These are phyloP conservation scores for Bubo scandiacus DNA, from an alignment of 2,113 vertebrate genomes.

Conservation along the genomic window DNA sequence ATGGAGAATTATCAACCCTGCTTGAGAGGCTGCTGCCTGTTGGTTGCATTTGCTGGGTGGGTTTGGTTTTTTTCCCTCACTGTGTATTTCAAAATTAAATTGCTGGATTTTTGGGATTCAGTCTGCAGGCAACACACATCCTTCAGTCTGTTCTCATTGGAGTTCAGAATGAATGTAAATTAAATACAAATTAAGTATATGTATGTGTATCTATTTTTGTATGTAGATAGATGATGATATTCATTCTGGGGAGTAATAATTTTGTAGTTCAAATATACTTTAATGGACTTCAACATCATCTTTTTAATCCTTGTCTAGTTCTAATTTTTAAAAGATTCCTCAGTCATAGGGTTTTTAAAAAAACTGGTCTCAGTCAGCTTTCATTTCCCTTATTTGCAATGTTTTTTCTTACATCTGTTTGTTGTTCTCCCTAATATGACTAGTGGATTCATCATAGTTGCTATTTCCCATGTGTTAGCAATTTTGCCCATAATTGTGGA, in stretches of 20 bases:
- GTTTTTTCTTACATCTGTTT: not conserved
- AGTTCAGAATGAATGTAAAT: constrained; percentile 7
- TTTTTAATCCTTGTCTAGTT: not conserved
- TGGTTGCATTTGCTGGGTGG: not conserved
- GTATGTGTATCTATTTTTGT: not conserved
- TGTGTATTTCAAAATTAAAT: constrained; percentile 4
- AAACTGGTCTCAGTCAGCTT: not conserved
- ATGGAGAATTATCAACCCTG: not conserved
- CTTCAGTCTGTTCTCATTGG: constrained; percentile 22
- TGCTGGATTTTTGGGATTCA: not conserved
- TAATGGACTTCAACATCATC: not conserved
- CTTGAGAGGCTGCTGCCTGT: not conserved
- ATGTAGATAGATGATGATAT: not conserved
- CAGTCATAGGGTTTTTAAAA: not conserved
- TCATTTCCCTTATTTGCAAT: not conserved
- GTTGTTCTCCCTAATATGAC: not conserved
- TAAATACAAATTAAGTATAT: constrained; percentile 13
- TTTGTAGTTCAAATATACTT: not conserved
- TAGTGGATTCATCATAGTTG: not conserved
- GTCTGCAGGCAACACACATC: constrained; percentile 14
- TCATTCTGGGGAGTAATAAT: not conserved
- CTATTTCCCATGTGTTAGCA: not conserved
- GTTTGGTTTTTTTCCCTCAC: not conserved
- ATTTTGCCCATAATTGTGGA: not conserved
- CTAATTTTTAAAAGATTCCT: not conserved